phyloP scores from a whole-genome alignment of 2,113 vertebrate species.

The Pituophis catenifer region DNA sequence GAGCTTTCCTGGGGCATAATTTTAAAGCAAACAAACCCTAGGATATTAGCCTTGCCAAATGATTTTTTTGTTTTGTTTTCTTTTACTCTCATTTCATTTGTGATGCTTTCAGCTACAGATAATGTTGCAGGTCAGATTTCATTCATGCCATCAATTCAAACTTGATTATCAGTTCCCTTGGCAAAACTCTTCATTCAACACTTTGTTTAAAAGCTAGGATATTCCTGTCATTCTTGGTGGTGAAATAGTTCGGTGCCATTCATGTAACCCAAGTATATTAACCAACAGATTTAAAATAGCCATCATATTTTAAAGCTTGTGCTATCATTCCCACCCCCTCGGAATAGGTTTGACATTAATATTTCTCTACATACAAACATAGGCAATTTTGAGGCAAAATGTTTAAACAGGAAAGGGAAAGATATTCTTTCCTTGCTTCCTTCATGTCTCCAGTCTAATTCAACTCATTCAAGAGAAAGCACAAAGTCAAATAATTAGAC shows the following conservation, averaged over 20 bases:
- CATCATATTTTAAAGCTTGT: background rate
- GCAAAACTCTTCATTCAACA: background rate
- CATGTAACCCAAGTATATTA: background rate
- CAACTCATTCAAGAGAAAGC: background rate
- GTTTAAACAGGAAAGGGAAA: background rate
- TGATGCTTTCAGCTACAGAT: background rate
- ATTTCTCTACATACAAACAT: background rate
- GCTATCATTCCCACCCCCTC: background rate
- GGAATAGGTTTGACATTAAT: background rate
- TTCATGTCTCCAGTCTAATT: background rate
- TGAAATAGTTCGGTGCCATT: background rate
- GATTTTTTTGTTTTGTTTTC: background rate
- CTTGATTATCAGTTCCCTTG: background rate
- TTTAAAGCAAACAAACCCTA: background rate
- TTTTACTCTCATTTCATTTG: background rate
- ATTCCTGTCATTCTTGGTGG: background rate
- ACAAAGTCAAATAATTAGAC: background rate
- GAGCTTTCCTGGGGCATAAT: background rate
- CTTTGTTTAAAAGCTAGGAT: background rate
- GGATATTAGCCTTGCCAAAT: background rate
- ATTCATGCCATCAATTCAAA: background rate
- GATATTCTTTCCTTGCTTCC: background rate
- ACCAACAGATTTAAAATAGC: background rate
- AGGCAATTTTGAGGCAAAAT: background rate
- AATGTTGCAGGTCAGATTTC: background rate